These are phyloP conservation scores for Ophion obscuratus DNA, from an alignment of 2,888 invertebrate species.

Conservation along the genomic window DNA sequence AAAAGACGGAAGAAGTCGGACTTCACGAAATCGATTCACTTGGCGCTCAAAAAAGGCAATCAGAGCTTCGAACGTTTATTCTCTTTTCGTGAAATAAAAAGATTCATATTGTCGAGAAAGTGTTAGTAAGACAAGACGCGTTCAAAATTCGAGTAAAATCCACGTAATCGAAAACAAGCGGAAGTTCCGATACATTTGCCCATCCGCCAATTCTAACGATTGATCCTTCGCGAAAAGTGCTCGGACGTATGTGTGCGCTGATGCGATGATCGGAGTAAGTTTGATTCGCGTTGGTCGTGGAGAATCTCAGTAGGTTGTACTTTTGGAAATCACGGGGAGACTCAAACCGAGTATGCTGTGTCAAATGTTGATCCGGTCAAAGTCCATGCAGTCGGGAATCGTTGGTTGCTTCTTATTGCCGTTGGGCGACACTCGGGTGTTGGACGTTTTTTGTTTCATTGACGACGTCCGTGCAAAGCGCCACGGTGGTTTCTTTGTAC, in stretches of 20 bases:
- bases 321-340: no score
- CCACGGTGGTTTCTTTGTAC: slow-evolving; percentile 3
- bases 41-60: not conserved
- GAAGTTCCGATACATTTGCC: no score
- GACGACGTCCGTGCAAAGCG: no score
- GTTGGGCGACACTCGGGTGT: not conserved
- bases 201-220: not conserved
- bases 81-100: slow-evolving; percentile 2
- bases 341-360: no score
- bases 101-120: not conserved
- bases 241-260: slow-evolving; percentile 3
- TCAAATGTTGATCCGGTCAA: no score
- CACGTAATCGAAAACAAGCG: no score
- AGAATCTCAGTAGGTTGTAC: no score
- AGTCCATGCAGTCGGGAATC: no score
- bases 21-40: not conserved
- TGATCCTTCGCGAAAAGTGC: slow-evolving; percentile 7
- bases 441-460: not conserved
- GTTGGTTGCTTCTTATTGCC: no score
- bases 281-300: not conserved
- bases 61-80: not conserved
- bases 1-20: slow-evolving; percentile 5
- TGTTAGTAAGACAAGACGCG: no score
- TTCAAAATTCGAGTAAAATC: no score
- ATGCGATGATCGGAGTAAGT: not conserved